Base-by-base conservation (phyloP, 2,888 invertebrate genomes). In the Amblyjoppa proteus region DNA sequence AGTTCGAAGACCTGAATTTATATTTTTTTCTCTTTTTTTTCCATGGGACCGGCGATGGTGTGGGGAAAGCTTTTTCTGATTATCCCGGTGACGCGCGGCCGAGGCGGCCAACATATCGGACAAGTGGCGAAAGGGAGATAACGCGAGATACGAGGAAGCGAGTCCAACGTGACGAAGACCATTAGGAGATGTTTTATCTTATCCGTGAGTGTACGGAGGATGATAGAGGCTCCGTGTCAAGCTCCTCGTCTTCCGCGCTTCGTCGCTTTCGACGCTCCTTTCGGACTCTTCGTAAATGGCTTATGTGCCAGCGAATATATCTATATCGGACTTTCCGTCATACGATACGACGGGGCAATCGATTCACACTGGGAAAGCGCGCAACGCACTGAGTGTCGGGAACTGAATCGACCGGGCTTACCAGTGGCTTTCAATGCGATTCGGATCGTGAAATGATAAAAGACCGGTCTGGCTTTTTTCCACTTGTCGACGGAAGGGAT, bases 161-260 rank as follows among this genome's bases (percentile, higher is more conserved):
- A 70, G 58, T 45, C 58, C 49, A 78, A 78, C 61, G 70, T 49
- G 70, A 68, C 25, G 69, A 75, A 75, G 76, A 79, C 80, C 84
- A 80, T 84, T 79, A 80, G 76, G 58, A 84, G 80, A 76, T 80
- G 76, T 80, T 80, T 76, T 84, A 76, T 84, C 84, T 84, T 51
- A 71, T 66, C 41, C 31, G 28, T 13, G 20, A 64, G 64, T 51
- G 64, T 58, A 58, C 13, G 28, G 66, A 80, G 58, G 41, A 66
- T 61, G 64, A 83, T 45, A 28, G 49, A 45, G 70, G 25, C 80
- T 64, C 56, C 66, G 53, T 58, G 75, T 80, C 84, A 58, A 49
- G 25, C 80, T 71, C 49, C 71, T 71, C 71, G 74, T 75, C 75
- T 28, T 83, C 53, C n/a, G 56, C 49, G 31, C 38, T 71, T 78